Conservation (phyloP, 2,888 invertebrate genomes). For the Platycnemis pennipes region DNA sequence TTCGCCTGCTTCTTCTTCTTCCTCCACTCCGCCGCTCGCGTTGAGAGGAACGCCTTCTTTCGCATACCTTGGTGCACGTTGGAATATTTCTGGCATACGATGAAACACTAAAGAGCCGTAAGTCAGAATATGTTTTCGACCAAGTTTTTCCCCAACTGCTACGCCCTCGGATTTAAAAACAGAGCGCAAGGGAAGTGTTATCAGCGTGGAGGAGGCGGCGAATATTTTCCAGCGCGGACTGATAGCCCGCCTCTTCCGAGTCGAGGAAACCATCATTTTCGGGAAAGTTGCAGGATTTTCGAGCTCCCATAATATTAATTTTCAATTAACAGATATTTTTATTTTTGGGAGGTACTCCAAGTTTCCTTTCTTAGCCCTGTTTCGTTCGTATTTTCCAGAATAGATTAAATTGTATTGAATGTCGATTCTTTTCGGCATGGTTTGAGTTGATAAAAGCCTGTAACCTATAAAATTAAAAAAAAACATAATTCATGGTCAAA, state of each 20-base stretch:
- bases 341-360: too few relatives aligned
- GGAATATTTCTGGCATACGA: constrained; percentile 56
- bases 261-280: too few relatives aligned
- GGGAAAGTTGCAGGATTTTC: too few relatives aligned
- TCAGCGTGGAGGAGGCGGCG: neutral
- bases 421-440: too few relatives aligned
- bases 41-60: neutral
- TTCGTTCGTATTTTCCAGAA: too few relatives aligned
- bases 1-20: neutral
- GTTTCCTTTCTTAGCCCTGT: too few relatives aligned
- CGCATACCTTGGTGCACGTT: neutral
- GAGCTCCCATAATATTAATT: too few relatives aligned
- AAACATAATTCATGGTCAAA: too few relatives aligned
- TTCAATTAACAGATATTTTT: too few relatives aligned
- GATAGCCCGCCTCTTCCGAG: neutral
- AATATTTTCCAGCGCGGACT: neutral
- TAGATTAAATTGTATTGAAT: too few relatives aligned
- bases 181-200: neutral
- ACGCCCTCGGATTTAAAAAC: neutral
- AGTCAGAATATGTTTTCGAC: constrained; percentile 39
- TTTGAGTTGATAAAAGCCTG: too few relatives aligned
- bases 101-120: constrained; percentile 13
- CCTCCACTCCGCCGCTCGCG: neutral
- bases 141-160: neutral
- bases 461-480: too few relatives aligned